Evolutionary conservation across 2,888 invertebrate species (phyloP).

Genomic region (Cantharis flavilabris): DNA sequence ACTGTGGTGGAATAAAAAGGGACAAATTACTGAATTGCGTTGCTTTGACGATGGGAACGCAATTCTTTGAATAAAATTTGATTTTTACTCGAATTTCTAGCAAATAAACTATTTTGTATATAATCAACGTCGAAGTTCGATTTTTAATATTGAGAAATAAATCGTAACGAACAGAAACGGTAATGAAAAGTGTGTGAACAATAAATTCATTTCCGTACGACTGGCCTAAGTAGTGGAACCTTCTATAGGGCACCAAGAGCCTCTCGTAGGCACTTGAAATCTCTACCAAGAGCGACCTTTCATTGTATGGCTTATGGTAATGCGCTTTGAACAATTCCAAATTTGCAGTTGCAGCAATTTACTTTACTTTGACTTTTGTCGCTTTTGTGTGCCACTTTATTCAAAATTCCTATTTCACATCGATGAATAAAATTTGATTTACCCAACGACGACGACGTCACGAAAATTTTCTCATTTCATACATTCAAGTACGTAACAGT

Average conservation of each 20-base stretch:
- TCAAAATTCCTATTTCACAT: constrained; percentile 4
- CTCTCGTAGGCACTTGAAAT: constrained; percentile 44
- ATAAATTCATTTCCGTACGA: constrained; percentile 30
- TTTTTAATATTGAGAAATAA: constrained; percentile 7
- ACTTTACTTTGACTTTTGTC: constrained; percentile 42
- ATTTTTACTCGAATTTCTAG: too few relatives aligned
- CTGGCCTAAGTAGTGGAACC: constrained; percentile 30
- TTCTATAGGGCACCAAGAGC: constrained; percentile 43
- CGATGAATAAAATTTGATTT: constrained; percentile 1
- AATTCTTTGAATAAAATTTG: too few relatives aligned
- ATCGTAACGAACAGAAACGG: constrained; percentile 21
- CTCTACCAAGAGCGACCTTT: constrained; percentile 40
- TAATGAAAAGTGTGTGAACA: constrained; percentile 33
- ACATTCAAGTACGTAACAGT: neutral
- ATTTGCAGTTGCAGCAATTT: constrained; percentile 46
- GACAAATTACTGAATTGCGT: too few relatives aligned
- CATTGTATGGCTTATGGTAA: constrained; percentile 48
- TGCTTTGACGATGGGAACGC: too few relatives aligned
- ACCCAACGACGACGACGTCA: neutral
- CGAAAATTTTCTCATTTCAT: neutral
- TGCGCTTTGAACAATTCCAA: constrained; percentile 42
- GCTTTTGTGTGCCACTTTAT: constrained; percentile 28
- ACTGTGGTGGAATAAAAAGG: too few relatives aligned
- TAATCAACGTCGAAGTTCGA: neutral
- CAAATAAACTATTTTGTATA: too few relatives aligned